Percentiles rank a stretch among this genome's conserved stretches.
Conservation (phyloP, 2,888 invertebrate genomes). For the Smittia sp. region DNA sequence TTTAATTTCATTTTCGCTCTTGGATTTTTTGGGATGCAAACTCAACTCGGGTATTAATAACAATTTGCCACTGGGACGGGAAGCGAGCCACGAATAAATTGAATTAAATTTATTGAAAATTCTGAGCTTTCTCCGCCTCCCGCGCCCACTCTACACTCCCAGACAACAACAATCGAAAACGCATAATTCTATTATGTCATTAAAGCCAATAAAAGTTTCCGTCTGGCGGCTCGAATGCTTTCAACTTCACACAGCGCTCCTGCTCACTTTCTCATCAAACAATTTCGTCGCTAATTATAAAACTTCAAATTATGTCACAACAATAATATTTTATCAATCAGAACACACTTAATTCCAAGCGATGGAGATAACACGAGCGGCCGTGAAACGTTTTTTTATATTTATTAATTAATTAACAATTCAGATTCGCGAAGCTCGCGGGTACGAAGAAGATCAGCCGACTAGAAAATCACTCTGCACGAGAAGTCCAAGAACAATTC, state of each 20-base stretch:
- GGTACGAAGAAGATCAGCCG: background rate
- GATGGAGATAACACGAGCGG: background rate
- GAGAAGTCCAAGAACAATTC: background rate
- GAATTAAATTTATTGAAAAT: too few relatives aligned
- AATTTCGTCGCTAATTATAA: conserved; percentile 1
- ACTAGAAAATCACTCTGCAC: background rate
- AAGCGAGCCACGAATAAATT: too few relatives aligned
- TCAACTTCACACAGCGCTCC: background rate
- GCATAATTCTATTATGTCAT: too few relatives aligned
- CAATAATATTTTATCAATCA: background rate
- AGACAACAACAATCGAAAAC: too few relatives aligned
- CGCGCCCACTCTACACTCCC: too few relatives aligned
- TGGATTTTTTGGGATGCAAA: too few relatives aligned
- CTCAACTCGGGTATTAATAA: too few relatives aligned
- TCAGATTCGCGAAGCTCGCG: background rate
- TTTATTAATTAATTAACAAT: background rate
- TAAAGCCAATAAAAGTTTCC: too few relatives aligned
- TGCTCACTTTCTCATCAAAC: background rate
- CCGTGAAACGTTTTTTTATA: background rate
- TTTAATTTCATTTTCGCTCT: too few relatives aligned
- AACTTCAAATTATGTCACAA: conserved; percentile 11
- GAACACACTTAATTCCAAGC: background rate
- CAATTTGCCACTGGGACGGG: too few relatives aligned
- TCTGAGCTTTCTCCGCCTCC: too few relatives aligned
- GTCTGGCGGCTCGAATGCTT: too few relatives aligned